Base-by-base conservation (phyloP, 2,888 invertebrate species). In the Syrphus vitripennis region DNA sequence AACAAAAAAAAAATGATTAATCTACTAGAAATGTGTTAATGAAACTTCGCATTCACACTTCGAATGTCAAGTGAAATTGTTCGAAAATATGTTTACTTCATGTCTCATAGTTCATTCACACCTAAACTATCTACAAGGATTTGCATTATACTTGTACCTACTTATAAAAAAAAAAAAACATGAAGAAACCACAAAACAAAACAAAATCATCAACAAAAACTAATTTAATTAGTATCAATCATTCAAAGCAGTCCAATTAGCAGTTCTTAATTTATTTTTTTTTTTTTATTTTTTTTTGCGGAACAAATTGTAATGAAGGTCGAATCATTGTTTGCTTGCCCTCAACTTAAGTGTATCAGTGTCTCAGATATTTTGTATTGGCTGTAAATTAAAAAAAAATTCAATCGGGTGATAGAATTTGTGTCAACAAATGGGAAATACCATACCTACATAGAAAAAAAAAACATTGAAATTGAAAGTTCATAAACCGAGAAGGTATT, bases 191-290 rank as follows among this genome's bases (percentile, higher is more conserved):
- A 21, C 12, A 12, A 34, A 55, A 9, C n/a, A 34, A 59, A 21
- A 59, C 14, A 34, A 59, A 34, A 19, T n/a, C 16, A 55, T 19
- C 16, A 16, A 29, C 29, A 59, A 34, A 55, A 57, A 34, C 34
- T 37, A 59, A 12, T 59, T 59, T 37, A 59, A 59, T 59, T 59
- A 59, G 59, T 21, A 59, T 59, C 34, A 59, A 59, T 59, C 59
- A 59, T 21, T 37, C 37, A 6, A 21, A 59, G 34, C 21, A 21
- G 12, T 59, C 37, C 59, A 59, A 59, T 59, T 59, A 59, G 48
- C 2, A 3, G 48, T 26, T 34, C 12, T 59, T 19, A 26, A 29
- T 55, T 26, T 53, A 53, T 53, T 29, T 57, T 21, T 4, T 2
- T 57, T 59, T 16, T 34, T 12, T 21, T 16, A 12, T 45, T 6